Percentiles rank a stretch among this genome's conserved stretches.
These are phyloP conservation scores for Linnaemya tessellans DNA, from an alignment of 2,888 invertebrate species.

Conservation along the genomic window DNA sequence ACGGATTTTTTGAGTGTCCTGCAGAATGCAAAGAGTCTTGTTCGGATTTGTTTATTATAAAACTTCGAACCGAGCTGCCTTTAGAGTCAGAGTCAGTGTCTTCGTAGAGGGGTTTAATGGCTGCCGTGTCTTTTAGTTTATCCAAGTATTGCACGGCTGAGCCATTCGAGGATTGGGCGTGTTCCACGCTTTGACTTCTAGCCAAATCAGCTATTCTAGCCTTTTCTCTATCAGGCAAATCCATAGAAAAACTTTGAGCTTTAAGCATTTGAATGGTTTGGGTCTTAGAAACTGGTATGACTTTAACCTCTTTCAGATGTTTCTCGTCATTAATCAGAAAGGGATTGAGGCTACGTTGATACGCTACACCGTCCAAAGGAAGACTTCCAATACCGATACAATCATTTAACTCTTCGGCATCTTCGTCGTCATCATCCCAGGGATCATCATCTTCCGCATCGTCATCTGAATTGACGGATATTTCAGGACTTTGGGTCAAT, in stretches of 20 bases:
- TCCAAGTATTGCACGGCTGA: constrained; percentile 77
- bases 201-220: constrained; percentile 70
- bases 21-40: constrained; percentile 83
- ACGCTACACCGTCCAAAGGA: constrained; percentile 66
- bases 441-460: constrained; percentile 78
- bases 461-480: constrained; percentile 78
- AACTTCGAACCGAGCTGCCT: constrained; percentile 81
- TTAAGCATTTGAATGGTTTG: constrained; percentile 79
- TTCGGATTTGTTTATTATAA: constrained; percentile 81
- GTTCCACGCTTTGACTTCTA: constrained; percentile 76
- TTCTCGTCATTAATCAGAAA: constrained; percentile 82
- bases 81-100: constrained; percentile 83
- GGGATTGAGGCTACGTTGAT: constrained; percentile 77
- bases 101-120: constrained; percentile 80
- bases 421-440: constrained; percentile 78
- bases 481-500: constrained; percentile 78
- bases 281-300: constrained; percentile 81
- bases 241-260: constrained; percentile 76
- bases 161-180: constrained; percentile 38
- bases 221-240: constrained; percentile 73
- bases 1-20: constrained; percentile 81
- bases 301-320: constrained; percentile 81
- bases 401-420: constrained; percentile 78
- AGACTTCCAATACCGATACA: constrained; percentile 70
- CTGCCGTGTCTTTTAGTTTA: constrained; percentile 78